Evolutionary conservation across 1,140 invertebrate genomes (phyloP).

Genomic region (Drosophila kepulauana): DNA sequence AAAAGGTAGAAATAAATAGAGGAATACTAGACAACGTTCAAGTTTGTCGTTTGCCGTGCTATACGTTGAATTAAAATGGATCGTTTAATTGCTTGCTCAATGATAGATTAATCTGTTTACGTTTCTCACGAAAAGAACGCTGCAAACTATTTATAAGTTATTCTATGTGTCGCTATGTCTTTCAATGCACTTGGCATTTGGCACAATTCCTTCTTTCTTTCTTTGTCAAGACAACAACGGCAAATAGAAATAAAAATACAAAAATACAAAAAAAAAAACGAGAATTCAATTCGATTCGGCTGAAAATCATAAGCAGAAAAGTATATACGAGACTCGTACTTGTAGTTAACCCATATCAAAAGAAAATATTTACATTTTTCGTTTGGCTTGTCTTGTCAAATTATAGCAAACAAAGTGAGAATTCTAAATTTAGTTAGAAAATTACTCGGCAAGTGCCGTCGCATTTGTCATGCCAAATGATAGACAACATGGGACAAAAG

Average conservation of each 20-base stretch:
- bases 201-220: conserved; percentile 43
- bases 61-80: conserved; percentile 71
- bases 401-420: conserved; percentile 30
- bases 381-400: conserved; percentile 34
- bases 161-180: conserved; percentile 25
- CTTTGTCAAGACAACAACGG: not conserved
- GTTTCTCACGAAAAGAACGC: conserved; percentile 52
- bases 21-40: not conserved
- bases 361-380: conserved; percentile 32
- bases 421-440: conserved; percentile 53
- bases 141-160: conserved; percentile 51
- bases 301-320: not conserved
- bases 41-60: conserved; percentile 14
- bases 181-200: conserved; percentile 67
- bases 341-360: conserved; percentile 13
- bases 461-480: conserved; percentile 32
- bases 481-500: conserved; percentile 24
- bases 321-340: conserved; percentile 6
- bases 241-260: conserved; percentile 24
- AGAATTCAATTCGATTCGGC: conserved; percentile 23
- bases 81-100: conserved; percentile 75
- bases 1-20: conserved; percentile 3
- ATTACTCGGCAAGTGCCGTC: conserved; percentile 34
- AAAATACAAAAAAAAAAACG: not conserved
- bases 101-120: conserved; percentile 82